Percentiles rank a stretch among this genome's conserved stretches.
Conservation (phyloP, 2,113 vertebrate species). For the Suncus etruscus region DNA sequence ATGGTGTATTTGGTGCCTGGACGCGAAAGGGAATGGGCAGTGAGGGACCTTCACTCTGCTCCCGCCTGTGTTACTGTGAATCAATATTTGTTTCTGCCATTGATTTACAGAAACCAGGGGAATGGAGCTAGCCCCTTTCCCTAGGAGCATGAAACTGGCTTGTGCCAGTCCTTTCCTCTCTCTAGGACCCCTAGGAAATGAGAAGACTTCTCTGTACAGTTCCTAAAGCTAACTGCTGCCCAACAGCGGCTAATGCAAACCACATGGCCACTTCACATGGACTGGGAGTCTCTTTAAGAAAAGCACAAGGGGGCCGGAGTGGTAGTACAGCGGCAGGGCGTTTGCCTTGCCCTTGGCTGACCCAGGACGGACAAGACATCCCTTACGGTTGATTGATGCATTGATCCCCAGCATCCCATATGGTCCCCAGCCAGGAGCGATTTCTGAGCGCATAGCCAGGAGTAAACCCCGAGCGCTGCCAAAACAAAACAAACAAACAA, state of each 20-base stretch:
- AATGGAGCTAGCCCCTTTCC: not conserved
- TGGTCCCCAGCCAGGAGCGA: no score
- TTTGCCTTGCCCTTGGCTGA: no score
- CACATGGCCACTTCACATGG: not conserved
- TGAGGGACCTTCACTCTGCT: not conserved
- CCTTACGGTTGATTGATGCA: no score
- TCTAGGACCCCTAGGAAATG: not conserved
- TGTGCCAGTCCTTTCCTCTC: not conserved
- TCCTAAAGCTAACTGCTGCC: no score
- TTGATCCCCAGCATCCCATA: no score
- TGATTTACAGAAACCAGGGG: not conserved
- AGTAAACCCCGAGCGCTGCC: no score
- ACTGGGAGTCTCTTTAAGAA: not conserved
- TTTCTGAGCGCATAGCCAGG: no score
- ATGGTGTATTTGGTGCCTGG: not conserved
- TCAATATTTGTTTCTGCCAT: not conserved
- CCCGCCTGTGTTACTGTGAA: not conserved
- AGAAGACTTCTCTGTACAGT: not conserved
- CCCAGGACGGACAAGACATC: no score
- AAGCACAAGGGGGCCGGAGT: not conserved
- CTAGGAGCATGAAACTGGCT: not conserved
- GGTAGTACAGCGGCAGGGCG: no score
- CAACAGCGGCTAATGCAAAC: not conserved
- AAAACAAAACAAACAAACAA: no score
- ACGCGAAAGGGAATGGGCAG: not conserved